Conservation (phyloP, 2,797 vertebrate species). For the Psittacula derbiana region DNA sequence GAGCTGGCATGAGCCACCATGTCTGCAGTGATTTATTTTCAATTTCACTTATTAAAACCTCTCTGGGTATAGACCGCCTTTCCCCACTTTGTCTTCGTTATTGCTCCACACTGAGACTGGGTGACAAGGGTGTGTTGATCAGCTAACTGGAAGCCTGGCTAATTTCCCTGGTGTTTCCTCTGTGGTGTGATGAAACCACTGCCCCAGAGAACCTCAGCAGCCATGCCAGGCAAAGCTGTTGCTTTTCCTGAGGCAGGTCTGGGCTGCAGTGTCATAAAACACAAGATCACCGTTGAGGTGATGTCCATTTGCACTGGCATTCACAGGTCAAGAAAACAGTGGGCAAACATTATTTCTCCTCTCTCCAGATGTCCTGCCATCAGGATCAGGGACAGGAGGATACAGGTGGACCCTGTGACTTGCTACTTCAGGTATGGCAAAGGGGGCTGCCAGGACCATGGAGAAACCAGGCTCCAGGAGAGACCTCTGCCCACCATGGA, state of each 20-base stretch:
- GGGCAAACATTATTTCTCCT: neutral
- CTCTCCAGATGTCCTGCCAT: neutral
- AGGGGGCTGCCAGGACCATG: neutral
- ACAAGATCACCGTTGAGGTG: neutral
- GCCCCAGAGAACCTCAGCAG: neutral
- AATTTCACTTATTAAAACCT: constrained; percentile 10
- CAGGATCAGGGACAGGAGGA: neutral
- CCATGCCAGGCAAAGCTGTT: neutral
- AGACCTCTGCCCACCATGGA: neutral
- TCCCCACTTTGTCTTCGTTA: neutral
- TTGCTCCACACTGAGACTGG: neutral
- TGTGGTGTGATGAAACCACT: neutral
- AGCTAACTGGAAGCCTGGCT: neutral
- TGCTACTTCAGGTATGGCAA: neutral
- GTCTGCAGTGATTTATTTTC: neutral
- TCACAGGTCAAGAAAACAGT: neutral
- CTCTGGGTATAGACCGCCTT: neutral
- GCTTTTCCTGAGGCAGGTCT: neutral
- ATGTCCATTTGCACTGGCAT: neutral
- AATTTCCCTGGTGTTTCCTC: neutral
- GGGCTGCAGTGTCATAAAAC: neutral
- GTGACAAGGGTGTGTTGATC: neutral
- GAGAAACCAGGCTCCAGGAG: neutral
- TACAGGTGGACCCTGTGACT: neutral
- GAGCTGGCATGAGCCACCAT: neutral